Base-by-base conservation (phyloP, 1,140 invertebrate genomes). In the Microplitis mediator region DNA sequence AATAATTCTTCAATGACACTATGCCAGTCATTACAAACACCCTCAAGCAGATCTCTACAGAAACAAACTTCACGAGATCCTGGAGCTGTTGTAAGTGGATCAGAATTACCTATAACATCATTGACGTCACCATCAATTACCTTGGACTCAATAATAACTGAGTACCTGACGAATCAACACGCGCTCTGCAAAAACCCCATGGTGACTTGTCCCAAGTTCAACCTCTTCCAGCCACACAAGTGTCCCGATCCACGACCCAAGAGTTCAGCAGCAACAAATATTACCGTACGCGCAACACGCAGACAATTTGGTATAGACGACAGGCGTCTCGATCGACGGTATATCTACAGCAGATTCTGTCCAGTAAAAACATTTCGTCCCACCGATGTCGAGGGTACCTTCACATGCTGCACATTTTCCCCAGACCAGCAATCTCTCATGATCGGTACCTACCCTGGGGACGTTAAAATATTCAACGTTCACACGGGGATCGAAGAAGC, bases 131-230 rank as follows among this genome's bases (percentile, higher is more conserved):
- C 89, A 77, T 72, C 84, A 3, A 90, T 96, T 16, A 94, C 93
- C 0, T 88, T 99, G 23, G 94, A 98, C 83, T 93, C 94, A 34
- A 98, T 99, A 82, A 95, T 99, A 51, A 98, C 95, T 0, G 96
- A 97, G 85, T 99, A 98, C 87, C 89, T 98, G 51, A 94, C 95
- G 54, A 97, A 98, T 88, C 97, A 99, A 85, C 95, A 97, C 85
- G 93, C 95, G n/a, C 85, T 96, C 3, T 97, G 95, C 87, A 95
- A 95, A 89, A 96, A 96, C 87, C 95, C 95, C 4, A 95, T 96
- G 89, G 94, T 94, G 32, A 96, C 94, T 0, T 96, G 95, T 86
- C 95, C 95, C 9, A 94, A 95, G 82, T 97, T 97, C 79, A 95
- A 96, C 86, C 88, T 97, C 36, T 94, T 95, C 76, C 89, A 93